Base-by-base conservation (phyloP, 30 jellyfish, hydroid and myxozoan species). In the Mastigias papua region DNA sequence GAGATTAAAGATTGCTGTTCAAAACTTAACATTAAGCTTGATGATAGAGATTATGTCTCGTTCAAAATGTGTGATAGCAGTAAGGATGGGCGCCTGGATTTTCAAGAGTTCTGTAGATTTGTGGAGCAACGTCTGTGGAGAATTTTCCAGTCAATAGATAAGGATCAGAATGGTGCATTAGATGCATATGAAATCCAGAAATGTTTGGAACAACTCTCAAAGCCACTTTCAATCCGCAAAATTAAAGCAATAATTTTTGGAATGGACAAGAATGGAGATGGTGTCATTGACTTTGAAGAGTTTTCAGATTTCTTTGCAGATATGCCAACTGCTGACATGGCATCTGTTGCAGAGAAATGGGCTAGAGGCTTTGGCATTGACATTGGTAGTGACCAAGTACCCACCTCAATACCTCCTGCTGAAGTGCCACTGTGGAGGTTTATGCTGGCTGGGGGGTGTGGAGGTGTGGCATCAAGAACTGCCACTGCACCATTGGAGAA, bases 401-500 rank as follows among this genome's bases (percentile, higher is more conserved):
- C 98, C 6, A 73, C 96, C 20, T 67, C 96, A 15, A 32, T 91
- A 13, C 98, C 98, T 1, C 98, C 98, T 25, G 72, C 96, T 25
- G 98, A 91, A 64, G 91, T 91, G 58, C 96, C 98, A 11, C 82
- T 91, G 2, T 72, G 83, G 86, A 90, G 87, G 60, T 91, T 91
- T 54, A 84, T 91, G 93, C 58, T 86, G 35, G 98, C 98, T 29
- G 98, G 98, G 16, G 98, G 98, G 42, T 66, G 88, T 76, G 98
- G 96, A n/a, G 98, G 98, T 22, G 96, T 91, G 5, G 98, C 92
- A 10, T 91, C 98, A 25, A 78, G 98, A 73, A 91, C 98, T 0
- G 90, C 86, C 65, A 91, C 98, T 77, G 98, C 98, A 16, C 98
- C 98, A 1, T 66, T 91, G 31, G 98, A 91, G 66, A 91, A 77